Conservation (phyloP, 2,888 invertebrate genomes). For the Oxytorus armatus region DNA sequence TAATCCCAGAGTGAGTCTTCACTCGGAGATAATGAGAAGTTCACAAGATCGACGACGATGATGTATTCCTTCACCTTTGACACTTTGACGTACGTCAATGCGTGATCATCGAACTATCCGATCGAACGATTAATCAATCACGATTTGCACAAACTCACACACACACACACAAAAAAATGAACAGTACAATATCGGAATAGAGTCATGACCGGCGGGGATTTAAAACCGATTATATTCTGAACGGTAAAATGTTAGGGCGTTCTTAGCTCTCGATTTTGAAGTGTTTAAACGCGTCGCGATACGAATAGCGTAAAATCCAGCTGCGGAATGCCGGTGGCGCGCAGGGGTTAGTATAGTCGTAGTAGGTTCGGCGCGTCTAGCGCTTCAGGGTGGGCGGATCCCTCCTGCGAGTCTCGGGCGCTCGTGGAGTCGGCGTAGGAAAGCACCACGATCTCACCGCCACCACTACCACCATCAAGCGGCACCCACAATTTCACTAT, state of each 20-base stretch:
- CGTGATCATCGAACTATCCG: conserved; percentile 6
- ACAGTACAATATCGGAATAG: conserved; percentile 7
- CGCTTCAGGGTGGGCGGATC: conserved; percentile 71
- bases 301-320: conserved; percentile 64
- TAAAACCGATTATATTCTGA: conserved; percentile 32
- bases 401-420: conserved; percentile 65
- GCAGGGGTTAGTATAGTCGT: conserved; percentile 61
- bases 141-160: conserved; percentile 15
- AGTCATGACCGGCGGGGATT: not conserved
- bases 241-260: conserved; percentile 7
- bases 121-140: conserved; percentile 32
- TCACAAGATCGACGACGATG: not conserved
- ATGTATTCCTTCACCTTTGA: conserved; percentile 23
- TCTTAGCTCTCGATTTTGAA: conserved; percentile 14
- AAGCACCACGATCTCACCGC: too few species aligned
- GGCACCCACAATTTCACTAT: conserved; percentile 38
- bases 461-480: conserved; percentile 18
- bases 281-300: conserved; percentile 54
- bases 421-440: conserved; percentile 65
- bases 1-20: conserved; percentile 27
- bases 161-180: conserved; percentile 4
- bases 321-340: conserved; percentile 67
- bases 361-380: conserved; percentile 61
- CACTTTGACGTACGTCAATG: conserved; percentile 17
- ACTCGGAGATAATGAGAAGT: not conserved